phyloP scores from a whole-genome alignment of 1,140 invertebrate species.

The Drosophila novamexicana region DNA sequence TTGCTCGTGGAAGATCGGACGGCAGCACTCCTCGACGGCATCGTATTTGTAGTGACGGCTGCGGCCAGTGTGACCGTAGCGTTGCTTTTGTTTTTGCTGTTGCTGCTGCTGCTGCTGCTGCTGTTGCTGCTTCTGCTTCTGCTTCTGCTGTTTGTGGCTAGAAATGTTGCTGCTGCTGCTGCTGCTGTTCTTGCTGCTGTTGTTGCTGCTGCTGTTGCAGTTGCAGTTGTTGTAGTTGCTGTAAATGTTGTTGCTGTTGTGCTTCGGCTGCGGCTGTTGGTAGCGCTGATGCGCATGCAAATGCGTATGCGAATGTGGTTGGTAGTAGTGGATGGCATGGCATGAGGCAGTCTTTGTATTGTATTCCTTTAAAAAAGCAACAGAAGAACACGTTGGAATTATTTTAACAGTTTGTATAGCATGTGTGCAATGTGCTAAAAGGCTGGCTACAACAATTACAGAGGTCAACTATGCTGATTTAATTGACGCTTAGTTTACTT shows the following conservation, averaged over 20 bases:
- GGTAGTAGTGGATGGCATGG: slow-evolving; percentile 82
- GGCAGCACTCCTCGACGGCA: slow-evolving; percentile 75
- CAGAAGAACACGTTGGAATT: no score
- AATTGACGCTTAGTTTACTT: no score
- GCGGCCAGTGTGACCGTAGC: slow-evolving; percentile 45
- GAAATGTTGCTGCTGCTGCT: slow-evolving; percentile 6
- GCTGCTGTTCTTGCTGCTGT: slow-evolving; percentile 43
- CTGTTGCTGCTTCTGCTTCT: slow-evolving; percentile 25
- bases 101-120: slow-evolving; percentile 20
- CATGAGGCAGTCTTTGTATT: slow-evolving; percentile 84
- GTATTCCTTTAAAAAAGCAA: slow-evolving; percentile 67
- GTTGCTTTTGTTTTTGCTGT: slow-evolving; percentile 25
- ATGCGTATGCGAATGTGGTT: slow-evolving; percentile 51
- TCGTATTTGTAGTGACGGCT: slow-evolving; percentile 68
- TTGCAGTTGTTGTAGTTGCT: background rate
- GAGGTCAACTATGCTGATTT: no score
- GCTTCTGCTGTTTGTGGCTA: slow-evolving; percentile 15
- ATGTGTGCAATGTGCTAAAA: no score
- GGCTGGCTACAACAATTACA: no score
- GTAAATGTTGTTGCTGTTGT: slow-evolving; percentile 23
- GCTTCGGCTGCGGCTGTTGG: slow-evolving; percentile 23
- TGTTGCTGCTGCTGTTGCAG: slow-evolving; percentile 35
- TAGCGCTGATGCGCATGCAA: slow-evolving; percentile 13
- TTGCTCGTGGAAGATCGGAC: slow-evolving; percentile 74
- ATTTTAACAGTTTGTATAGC: no score